phyloP scores from a whole-genome alignment of 2,797 vertebrate species.

The Dicrostonyx torquatus region DNA sequence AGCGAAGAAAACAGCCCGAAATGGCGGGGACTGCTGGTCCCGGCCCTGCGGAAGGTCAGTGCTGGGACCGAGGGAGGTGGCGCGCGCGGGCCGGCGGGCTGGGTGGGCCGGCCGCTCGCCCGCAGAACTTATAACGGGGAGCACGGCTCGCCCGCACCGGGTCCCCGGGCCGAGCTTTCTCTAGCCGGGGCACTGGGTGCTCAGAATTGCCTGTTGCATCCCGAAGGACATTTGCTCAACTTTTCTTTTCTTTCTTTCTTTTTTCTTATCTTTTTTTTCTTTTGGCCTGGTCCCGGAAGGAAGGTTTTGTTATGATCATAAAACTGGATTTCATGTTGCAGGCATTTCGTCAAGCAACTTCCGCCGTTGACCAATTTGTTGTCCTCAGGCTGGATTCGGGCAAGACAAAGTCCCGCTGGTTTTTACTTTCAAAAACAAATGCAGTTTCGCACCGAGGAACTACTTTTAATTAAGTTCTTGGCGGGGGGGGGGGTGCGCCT shows the following conservation, averaged over 20 bases:
- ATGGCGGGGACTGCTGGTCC: conserved; percentile 98
- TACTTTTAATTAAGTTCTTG: conserved; percentile 51
- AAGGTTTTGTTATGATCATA: conserved; percentile 59
- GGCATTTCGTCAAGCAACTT: conserved; percentile 66
- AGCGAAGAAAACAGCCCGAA: conserved; percentile 96
- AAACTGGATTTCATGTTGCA: conserved; percentile 58
- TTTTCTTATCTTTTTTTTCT: too few species aligned
- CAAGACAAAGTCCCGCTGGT: conserved; percentile 32
- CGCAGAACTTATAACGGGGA: neutral
- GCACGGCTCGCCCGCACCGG: neutral
- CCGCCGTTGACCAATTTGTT: conserved; percentile 70
- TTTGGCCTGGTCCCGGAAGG: conserved; percentile 63
- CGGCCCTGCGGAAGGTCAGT: conserved; percentile 95
- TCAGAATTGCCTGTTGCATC: neutral
- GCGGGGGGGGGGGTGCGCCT: conserved; percentile 3
- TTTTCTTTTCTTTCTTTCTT: neutral
- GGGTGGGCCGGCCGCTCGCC: neutral
- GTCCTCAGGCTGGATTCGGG: conserved; percentile 68
- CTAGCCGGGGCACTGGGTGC: neutral
- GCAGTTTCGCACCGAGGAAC: neutral
- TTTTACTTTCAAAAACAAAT: conserved; percentile 52
- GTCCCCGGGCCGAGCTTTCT: neutral
- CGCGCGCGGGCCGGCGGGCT: neutral
- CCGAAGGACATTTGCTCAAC: neutral
- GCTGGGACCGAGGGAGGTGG: neutral